phyloP scores from a whole-genome alignment of 2,888 invertebrate species.

The Drosophila suboccidentalis region DNA sequence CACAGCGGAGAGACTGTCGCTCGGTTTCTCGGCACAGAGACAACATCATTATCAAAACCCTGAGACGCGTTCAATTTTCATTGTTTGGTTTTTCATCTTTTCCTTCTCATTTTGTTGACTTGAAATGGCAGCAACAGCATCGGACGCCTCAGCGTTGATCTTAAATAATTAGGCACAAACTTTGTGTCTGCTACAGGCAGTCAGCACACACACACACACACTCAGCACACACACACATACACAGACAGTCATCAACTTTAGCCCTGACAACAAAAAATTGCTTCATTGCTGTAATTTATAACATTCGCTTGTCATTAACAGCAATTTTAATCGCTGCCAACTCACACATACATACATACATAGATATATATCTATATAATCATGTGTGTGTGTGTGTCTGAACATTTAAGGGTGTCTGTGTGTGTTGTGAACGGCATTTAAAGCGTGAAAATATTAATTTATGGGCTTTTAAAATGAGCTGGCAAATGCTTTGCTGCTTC shows the following conservation, averaged over 20 bases:
- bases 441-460: constrained; percentile 79
- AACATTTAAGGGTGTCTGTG: constrained; percentile 28
- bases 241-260: constrained; percentile 49
- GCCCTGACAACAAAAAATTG: constrained; percentile 64
- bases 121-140: constrained; percentile 62
- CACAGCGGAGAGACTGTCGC: neutral
- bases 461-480: constrained; percentile 71
- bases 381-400: constrained; percentile 31
- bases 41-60: constrained; percentile 62
- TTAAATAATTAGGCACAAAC: constrained; percentile 80
- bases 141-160: constrained; percentile 57
- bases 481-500: constrained; percentile 14
- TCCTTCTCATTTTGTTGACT: constrained; percentile 50
- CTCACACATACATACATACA: constrained; percentile 21
- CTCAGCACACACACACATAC: constrained; percentile 11
- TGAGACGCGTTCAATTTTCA: constrained; percentile 67
- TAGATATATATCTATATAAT: constrained; percentile 4
- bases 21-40: constrained; percentile 15
- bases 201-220: constrained; percentile 36
- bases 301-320: constrained; percentile 83
- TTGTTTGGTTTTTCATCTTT: constrained; percentile 71
- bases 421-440: constrained; percentile 61
- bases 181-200: constrained; percentile 70
- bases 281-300: constrained; percentile 82
- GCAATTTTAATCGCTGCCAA: constrained; percentile 75